Evolutionary conservation across 2,888 invertebrate species (phyloP).

Genomic region (Eupithecia abbreviata): DNA sequence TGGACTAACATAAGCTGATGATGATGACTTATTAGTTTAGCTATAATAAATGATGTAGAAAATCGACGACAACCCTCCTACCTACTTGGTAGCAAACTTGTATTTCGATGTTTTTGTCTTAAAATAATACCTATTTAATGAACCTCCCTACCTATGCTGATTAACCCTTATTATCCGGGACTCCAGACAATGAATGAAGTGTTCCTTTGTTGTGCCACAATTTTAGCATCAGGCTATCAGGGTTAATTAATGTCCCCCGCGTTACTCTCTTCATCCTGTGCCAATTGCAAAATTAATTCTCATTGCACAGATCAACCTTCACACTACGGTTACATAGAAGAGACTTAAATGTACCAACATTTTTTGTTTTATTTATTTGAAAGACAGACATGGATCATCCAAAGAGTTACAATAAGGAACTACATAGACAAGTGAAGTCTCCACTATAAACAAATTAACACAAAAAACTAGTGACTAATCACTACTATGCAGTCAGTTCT

Average conservation of each 20-base stretch:
- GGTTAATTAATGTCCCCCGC: background rate
- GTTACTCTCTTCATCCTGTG: background rate
- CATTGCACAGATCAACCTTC: background rate
- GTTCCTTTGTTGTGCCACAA: background rate
- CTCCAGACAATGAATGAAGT: background rate
- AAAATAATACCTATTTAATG: background rate
- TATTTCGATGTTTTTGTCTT: background rate
- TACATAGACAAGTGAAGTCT: too few species aligned
- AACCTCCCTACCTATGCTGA: background rate
- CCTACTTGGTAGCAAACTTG: background rate
- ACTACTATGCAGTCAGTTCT: too few species aligned
- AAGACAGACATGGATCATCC: too few species aligned
- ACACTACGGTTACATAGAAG: background rate
- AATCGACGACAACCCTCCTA: too few species aligned
- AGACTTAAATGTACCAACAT: too few species aligned
- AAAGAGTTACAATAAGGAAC: too few species aligned
- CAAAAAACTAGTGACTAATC: too few species aligned
- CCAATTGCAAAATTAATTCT: background rate
- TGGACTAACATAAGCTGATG: too few species aligned
- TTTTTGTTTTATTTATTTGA: too few species aligned
- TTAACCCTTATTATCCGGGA: background rate
- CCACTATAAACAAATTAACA: too few species aligned
- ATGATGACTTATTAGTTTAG: too few species aligned
- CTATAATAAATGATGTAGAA: too few species aligned
- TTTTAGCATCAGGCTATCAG: background rate